These are phyloP conservation scores for Grammomys surdaster DNA, from an alignment of 2,113 vertebrate genomes.

Conservation along the genomic window DNA sequence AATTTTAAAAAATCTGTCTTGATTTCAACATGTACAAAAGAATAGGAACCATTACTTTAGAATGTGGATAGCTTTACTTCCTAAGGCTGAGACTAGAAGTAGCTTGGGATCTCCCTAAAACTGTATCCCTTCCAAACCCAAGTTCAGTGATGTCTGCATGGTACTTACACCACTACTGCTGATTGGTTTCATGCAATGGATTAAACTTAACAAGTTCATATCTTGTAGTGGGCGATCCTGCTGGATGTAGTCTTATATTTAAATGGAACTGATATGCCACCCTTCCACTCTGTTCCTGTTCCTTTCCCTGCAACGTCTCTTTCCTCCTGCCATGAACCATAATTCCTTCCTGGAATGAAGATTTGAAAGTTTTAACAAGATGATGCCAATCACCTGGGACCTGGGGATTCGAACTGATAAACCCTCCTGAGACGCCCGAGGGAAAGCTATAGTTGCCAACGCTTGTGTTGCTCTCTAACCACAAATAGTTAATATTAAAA, in stretches of 20 bases:
- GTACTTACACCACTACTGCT: neutral
- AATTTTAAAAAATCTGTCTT: neutral
- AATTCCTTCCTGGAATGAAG: constrained; percentile 5
- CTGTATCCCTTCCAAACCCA: neutral
- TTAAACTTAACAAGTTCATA: neutral
- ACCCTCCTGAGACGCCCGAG: neutral
- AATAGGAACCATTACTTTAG: constrained; percentile 5
- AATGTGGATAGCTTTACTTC: neutral
- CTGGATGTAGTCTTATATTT: constrained; percentile 11
- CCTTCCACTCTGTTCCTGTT: neutral
- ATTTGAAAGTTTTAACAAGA: constrained; percentile 16
- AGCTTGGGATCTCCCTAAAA: neutral
- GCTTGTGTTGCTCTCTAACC: neutral
- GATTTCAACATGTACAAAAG: neutral
- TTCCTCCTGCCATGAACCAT: neutral
- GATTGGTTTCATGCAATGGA: neutral
- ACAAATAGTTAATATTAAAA: constrained; percentile 11
- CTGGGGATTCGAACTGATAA: neutral
- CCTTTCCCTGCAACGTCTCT: neutral
- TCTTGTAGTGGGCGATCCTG: neutral
- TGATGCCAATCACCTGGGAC: neutral
- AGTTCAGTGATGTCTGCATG: neutral
- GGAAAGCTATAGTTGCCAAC: neutral
- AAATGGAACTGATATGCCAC: neutral
- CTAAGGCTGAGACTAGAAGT: neutral